Percentiles rank a stretch among this genome's conserved stretches.
phyloP scores from a whole-genome alignment of 1,140 invertebrate genomes.

The Drosophila serrata region DNA sequence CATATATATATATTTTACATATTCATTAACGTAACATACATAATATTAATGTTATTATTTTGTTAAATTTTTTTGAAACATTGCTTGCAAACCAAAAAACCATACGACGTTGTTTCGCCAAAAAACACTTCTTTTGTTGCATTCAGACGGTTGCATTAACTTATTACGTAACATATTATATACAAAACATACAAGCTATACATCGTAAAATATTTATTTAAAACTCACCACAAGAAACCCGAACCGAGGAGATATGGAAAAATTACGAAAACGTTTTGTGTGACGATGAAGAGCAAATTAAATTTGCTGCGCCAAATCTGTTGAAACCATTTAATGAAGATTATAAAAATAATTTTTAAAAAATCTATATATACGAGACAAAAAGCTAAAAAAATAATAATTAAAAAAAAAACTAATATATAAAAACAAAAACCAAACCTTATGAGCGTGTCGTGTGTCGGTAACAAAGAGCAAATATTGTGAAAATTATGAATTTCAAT shows the following conservation, averaged over 20 bases:
- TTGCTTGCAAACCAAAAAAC: slow-evolving; percentile 27
- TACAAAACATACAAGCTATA: slow-evolving; percentile 48
- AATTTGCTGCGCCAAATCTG: slow-evolving; percentile 83
- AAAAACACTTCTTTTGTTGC: slow-evolving; percentile 54
- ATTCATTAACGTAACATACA: slow-evolving; percentile 50
- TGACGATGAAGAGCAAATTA: slow-evolving; percentile 70
- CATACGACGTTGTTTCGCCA: slow-evolving; percentile 54
- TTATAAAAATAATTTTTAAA: slow-evolving; percentile 81
- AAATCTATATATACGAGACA: slow-evolving; percentile 63
- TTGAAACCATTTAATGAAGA: slow-evolving; percentile 83
- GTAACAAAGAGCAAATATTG: slow-evolving; percentile 83
- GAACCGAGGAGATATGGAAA: slow-evolving; percentile 36
- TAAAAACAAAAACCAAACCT: slow-evolving; percentile 56
- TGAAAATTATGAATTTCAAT: slow-evolving; percentile 83
- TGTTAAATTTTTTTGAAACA: slow-evolving; percentile 24
- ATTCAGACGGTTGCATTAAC: slow-evolving; percentile 76
- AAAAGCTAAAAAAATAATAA: slow-evolving; percentile 32
- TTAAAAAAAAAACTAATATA: slow-evolving; percentile 18
- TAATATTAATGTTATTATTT: slow-evolving; percentile 48
- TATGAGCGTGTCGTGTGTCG: slow-evolving; percentile 72
- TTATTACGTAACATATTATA: slow-evolving; percentile 64
- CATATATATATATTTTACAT: slow-evolving; percentile 56
- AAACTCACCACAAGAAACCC: slow-evolving; percentile 27
- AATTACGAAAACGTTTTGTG: slow-evolving; percentile 66
- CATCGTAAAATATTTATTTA: slow-evolving; percentile 73